These are phyloP conservation scores for Macquaria ambigua DNA, from an alignment of 2,113 vertebrate species.

Conservation along the genomic window DNA sequence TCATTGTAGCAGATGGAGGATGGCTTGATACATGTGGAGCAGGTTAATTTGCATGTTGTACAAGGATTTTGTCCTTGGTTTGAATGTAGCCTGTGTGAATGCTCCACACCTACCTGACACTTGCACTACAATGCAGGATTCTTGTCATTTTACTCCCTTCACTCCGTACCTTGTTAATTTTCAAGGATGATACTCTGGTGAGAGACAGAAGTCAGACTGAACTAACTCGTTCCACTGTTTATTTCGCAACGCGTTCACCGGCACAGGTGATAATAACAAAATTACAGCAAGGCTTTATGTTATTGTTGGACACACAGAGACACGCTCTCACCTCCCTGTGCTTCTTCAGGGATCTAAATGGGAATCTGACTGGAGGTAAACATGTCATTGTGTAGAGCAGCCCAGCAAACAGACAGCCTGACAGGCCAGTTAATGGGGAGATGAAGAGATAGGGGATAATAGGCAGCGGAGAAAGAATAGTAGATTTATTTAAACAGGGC, in stretches of 20 bases:
- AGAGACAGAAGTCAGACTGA: neutral
- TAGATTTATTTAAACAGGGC: conserved; percentile 64
- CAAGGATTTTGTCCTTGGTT: neutral
- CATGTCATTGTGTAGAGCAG: conserved; percentile 68
- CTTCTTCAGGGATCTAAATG: conserved; percentile 74
- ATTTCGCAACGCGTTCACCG: conserved; percentile 35
- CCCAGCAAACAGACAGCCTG: conserved; percentile 73
- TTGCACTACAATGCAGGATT: neutral
- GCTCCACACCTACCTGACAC: neutral
- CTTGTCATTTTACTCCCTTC: neutral
- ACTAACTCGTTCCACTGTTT: conserved; percentile 14
- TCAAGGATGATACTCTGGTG: neutral
- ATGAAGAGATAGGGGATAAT: conserved; percentile 76
- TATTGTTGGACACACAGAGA: conserved; percentile 35
- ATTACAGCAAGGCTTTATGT: conserved; percentile 27
- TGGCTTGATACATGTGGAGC: neutral
- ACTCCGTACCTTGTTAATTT: neutral
- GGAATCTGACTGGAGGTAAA: conserved; percentile 79
- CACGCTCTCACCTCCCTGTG: conserved; percentile 18
- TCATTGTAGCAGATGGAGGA: neutral
- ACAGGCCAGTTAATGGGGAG: conserved; percentile 77
- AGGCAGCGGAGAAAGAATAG: conserved; percentile 40
- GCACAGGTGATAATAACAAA: conserved; percentile 33
- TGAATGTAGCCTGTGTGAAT: neutral
- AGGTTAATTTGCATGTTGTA: conserved; percentile 5